A percentile compares a stretch with the other conserved stretches of the same genome.
Conservation (phyloP, 2,113 vertebrate species). For the Pipra filicauda region DNA sequence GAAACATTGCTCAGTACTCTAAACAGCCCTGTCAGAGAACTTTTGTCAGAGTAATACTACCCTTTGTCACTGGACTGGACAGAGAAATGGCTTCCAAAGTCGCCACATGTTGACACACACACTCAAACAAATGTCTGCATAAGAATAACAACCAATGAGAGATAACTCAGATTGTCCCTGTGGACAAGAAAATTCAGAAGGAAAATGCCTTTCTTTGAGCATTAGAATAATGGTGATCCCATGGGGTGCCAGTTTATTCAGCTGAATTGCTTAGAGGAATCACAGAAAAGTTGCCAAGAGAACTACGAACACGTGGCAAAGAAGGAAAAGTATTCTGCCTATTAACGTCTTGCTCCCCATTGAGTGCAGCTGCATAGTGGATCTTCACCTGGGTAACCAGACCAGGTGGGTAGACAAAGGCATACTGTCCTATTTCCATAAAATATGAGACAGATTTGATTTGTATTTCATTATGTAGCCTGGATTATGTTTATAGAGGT, state of each 20-base stretch:
- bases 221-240: background rate
- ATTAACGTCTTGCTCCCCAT: background rate
- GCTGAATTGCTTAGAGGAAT: background rate
- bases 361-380: background rate
- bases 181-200: background rate
- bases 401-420: background rate
- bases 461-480: background rate
- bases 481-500: background rate
- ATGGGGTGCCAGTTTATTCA: background rate
- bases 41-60: background rate
- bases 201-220: background rate
- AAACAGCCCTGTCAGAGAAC: background rate
- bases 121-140: background rate
- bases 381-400: background rate
- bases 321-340: background rate
- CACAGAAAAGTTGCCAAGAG: background rate
- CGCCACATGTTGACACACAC: background rate
- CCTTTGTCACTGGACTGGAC: background rate
- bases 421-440: background rate
- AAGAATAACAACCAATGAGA: background rate
- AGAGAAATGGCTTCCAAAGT: background rate
- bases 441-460: background rate
- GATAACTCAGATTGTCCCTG: background rate
- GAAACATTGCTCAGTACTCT: background rate
- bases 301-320: background rate